Evolutionary conservation across 1,140 invertebrate genomes (phyloP).

Genomic region (Drosophila varians): DNA sequence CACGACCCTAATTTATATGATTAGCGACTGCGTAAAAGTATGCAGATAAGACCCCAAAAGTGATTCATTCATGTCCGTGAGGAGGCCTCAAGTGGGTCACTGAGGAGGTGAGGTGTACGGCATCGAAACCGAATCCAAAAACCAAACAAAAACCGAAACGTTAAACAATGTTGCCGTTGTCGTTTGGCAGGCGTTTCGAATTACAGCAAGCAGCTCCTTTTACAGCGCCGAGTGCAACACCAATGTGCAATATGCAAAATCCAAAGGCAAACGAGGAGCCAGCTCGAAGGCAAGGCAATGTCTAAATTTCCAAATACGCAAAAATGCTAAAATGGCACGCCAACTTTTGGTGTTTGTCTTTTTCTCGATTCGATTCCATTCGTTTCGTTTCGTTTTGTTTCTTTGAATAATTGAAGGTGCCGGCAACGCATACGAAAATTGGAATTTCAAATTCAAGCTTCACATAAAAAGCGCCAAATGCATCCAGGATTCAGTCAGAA

Average conservation of each 20-base stretch:
- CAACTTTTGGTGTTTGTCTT: slow-evolving; percentile 38
- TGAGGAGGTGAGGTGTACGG: slow-evolving; percentile 22
- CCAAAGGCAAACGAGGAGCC: slow-evolving; percentile 3
- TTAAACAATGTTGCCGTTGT: slow-evolving; percentile 60
- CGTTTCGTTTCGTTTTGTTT: slow-evolving; percentile 7
- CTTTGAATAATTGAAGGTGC: slow-evolving; percentile 59
- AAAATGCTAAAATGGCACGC: slow-evolving; percentile 66
- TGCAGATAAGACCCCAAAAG: slow-evolving; percentile 63
- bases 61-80: slow-evolving; percentile 53
- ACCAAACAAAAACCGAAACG: slow-evolving; percentile 34
- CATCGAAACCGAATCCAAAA: slow-evolving; percentile 41
- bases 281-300: slow-evolving; percentile 38
- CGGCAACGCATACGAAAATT: slow-evolving; percentile 40
- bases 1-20: slow-evolving; percentile 76
- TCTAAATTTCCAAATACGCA: slow-evolving; percentile 75
- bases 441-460: slow-evolving; percentile 34
- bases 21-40: slow-evolving; percentile 57
- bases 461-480: neutral
- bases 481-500: slow-evolving; percentile 3
- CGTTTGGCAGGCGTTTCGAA: slow-evolving; percentile 65
- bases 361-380: neutral
- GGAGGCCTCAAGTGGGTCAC: slow-evolving; percentile 35
- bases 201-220: slow-evolving; percentile 66
- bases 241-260: slow-evolving; percentile 45
- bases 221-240: slow-evolving; percentile 29